Conservation (phyloP, 2,797 vertebrate genomes). For the Aplochiton taeniatus region DNA sequence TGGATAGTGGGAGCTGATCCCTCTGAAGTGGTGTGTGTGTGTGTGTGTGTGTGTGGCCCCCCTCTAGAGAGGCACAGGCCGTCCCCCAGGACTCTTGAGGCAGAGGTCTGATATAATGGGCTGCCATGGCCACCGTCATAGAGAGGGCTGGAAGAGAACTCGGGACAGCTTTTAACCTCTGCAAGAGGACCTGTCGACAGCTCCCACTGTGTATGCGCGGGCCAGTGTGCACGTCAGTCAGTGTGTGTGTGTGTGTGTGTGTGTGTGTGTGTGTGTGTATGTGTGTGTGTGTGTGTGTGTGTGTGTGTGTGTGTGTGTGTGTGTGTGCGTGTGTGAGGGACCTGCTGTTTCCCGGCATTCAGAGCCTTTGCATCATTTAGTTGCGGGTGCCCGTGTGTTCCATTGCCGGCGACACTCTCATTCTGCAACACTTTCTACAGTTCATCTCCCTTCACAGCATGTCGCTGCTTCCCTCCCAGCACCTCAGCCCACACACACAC, state of each 20-base stretch:
- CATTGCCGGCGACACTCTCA: conserved; percentile 52
- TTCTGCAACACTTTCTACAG: conserved; percentile 51
- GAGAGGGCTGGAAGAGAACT: conserved; percentile 48
- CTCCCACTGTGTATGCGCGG: conserved; percentile 52
- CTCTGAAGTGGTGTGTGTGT: conserved; percentile 9
- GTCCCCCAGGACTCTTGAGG: conserved; percentile 33
- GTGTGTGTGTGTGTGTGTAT: not conserved
- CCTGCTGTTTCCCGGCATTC: conserved; percentile 46
- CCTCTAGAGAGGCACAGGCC: conserved; percentile 15
- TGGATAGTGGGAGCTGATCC: not conserved
- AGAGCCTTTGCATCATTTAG: conserved; percentile 68
- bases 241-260: conserved; percentile 14
- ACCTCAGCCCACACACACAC: not conserved
- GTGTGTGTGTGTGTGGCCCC: conserved; percentile 28
- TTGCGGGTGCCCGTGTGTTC: conserved; percentile 38
- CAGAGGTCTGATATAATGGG: conserved; percentile 46
- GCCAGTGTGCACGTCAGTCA: conserved; percentile 23
- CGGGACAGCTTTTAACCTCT: conserved; percentile 71
- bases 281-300: no score
- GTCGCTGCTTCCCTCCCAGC: conserved; percentile 11
- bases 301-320: no score
- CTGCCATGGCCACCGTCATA: conserved; percentile 33
- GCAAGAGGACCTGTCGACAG: conserved; percentile 64
- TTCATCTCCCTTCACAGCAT: conserved; percentile 32
- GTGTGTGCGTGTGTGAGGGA: not conserved